Percentiles rank a stretch among this genome's conserved stretches.
Evolutionary conservation across 2,797 vertebrate genomes (phyloP).

Genomic region (Parauchenoglanis ngamensis): DNA sequence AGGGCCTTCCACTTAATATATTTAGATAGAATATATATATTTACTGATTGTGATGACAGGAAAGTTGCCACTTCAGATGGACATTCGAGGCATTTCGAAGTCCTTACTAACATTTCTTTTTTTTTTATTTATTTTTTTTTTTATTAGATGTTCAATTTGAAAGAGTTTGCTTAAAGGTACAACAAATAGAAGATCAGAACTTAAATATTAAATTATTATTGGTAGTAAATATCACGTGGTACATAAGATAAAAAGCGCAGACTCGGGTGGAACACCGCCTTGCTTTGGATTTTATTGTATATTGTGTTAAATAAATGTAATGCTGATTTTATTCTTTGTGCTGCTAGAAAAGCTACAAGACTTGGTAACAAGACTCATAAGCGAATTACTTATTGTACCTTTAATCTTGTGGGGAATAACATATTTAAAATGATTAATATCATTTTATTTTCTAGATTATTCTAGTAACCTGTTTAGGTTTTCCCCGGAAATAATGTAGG

Average conservation of each 20-base stretch:
- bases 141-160: slow-evolving; percentile 3
- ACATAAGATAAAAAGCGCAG: background rate
- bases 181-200: slow-evolving; percentile 30
- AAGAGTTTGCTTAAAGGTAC: slow-evolving; percentile 37
- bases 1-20: slow-evolving; percentile 59
- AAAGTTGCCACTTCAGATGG: slow-evolving; percentile 37
- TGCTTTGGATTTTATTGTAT: slow-evolving; percentile 15
- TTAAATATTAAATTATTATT: slow-evolving; percentile 13
- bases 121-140: background rate
- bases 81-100: slow-evolving; percentile 16
- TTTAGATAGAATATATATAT: slow-evolving; percentile 55
- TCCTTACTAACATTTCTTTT: slow-evolving; percentile 23
- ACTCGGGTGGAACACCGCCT: background rate
- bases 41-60: slow-evolving; percentile 52
- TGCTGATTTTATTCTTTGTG: slow-evolving; percentile 10
- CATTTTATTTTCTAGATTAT: slow-evolving; percentile 27
- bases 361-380: slow-evolving; percentile 23
- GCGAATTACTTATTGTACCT: slow-evolving; percentile 33
- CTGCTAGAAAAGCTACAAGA: slow-evolving; percentile 3
- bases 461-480: slow-evolving; percentile 20
- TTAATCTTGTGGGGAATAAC: slow-evolving; percentile 29
- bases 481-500: slow-evolving; percentile 25
- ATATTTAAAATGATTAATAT: slow-evolving; percentile 31
- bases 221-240: slow-evolving; percentile 10
- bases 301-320: slow-evolving; percentile 22